Evolutionary conservation across 2,797 vertebrate species (phyloP).

Genomic region (Crypturellus tataupa): DNA sequence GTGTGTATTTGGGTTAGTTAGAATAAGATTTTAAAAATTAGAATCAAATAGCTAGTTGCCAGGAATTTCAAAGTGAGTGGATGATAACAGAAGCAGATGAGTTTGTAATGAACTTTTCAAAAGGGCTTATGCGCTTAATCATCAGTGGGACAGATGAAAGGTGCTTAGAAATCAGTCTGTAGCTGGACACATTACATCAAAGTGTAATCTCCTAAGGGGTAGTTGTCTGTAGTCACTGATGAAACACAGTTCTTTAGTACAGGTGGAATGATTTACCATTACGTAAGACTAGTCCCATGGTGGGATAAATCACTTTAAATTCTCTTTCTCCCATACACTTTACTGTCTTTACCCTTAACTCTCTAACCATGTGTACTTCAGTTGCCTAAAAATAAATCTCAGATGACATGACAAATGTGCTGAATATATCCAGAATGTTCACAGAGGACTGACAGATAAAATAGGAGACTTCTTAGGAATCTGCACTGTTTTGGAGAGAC

Average conservation of each 20-base stretch:
- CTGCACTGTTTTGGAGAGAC: background rate
- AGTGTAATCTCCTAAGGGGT: background rate
- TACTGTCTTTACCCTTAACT: background rate
- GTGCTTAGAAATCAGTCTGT: slow-evolving; percentile 21
- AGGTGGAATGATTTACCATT: background rate
- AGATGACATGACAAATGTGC: background rate
- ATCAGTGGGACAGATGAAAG: background rate
- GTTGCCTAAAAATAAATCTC: background rate
- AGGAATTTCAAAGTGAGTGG: background rate
- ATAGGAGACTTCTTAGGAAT: background rate
- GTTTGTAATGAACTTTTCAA: background rate
- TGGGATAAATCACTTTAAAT: background rate
- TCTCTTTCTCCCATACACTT: background rate
- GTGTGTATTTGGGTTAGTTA: background rate
- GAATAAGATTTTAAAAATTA: background rate
- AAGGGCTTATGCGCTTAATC: background rate
- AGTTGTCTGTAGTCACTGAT: background rate
- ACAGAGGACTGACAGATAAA: background rate
- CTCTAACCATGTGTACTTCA: background rate
- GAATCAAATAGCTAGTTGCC: background rate
- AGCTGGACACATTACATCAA: background rate
- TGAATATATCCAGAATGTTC: background rate
- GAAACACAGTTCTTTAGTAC: background rate
- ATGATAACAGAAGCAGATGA: background rate
- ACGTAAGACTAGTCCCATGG: background rate